Percentiles rank a stretch among this genome's conserved stretches.
phyloP scores from a whole-genome alignment of 2,888 invertebrate genomes.

The Drosophila mimetica region DNA sequence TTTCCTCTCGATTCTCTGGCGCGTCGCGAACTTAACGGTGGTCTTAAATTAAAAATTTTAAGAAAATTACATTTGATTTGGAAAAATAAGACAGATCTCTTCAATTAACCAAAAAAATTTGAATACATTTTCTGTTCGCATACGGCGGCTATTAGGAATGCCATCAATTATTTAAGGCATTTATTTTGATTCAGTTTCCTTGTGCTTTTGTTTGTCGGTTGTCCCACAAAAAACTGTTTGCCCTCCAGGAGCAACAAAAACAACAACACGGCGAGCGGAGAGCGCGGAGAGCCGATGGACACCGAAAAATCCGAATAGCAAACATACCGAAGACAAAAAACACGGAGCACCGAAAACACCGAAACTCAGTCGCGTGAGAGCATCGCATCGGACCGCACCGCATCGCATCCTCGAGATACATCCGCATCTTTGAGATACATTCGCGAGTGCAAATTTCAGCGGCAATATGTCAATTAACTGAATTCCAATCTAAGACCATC shows the following conservation, averaged over 20 bases:
- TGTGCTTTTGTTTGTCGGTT: slow-evolving; percentile 44
- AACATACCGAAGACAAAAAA: slow-evolving; percentile 13
- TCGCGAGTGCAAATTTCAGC: slow-evolving; percentile 36
- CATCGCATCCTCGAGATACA: slow-evolving; percentile 33
- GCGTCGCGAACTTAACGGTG: slow-evolving; percentile 41
- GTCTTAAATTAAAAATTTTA: slow-evolving; percentile 11
- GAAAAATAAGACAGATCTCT: background rate
- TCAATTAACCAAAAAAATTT: slow-evolving; percentile 5
- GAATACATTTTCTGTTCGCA: slow-evolving; percentile 8
- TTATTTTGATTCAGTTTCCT: slow-evolving; percentile 60
- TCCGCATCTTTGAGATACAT: slow-evolving; percentile 14
- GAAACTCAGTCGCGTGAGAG: slow-evolving; percentile 68
- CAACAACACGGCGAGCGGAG: slow-evolving; percentile 37
- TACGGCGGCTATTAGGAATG: slow-evolving; percentile 46
- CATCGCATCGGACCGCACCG: slow-evolving; percentile 59
- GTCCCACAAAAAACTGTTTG: slow-evolving; percentile 65
- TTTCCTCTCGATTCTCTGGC: slow-evolving; percentile 24
- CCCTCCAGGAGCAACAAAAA: slow-evolving; percentile 54
- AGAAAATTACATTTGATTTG: background rate
- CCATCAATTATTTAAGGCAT: slow-evolving; percentile 73
- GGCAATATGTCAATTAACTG: slow-evolving; percentile 37
- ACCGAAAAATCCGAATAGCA: slow-evolving; percentile 44
- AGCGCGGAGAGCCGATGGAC: slow-evolving; percentile 26
- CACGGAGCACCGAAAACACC: slow-evolving; percentile 24
- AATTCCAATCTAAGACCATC: slow-evolving; percentile 1